Conservation (phyloP, 2,113 vertebrate species). For the Ptychochromis oligacanthus region DNA sequence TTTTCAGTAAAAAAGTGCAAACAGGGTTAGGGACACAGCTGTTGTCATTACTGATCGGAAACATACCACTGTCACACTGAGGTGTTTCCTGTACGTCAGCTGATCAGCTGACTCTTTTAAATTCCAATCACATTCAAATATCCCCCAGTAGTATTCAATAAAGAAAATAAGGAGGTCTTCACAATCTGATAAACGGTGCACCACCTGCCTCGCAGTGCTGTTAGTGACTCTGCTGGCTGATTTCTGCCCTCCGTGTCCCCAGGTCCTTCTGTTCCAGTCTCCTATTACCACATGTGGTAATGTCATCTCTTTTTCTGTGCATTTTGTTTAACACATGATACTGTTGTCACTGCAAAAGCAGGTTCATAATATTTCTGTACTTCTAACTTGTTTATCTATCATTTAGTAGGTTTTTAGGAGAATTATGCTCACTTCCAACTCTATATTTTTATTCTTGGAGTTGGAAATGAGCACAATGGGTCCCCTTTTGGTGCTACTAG, state of each 20-base stretch:
- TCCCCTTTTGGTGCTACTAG: background rate
- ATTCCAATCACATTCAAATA: conserved; percentile 6
- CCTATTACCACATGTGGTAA: conserved; percentile 21
- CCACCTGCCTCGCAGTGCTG: conserved; percentile 6
- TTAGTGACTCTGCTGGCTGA: background rate
- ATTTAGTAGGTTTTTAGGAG: background rate
- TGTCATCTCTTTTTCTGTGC: conserved; percentile 6
- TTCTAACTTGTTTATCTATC: background rate
- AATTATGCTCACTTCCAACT: background rate
- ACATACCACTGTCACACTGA: background rate
- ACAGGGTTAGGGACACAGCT: background rate
- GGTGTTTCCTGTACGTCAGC: background rate
- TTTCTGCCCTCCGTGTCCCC: conserved; percentile 16
- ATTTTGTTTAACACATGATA: conserved; percentile 23
- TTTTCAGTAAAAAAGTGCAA: background rate
- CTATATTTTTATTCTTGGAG: background rate
- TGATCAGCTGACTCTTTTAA: background rate
- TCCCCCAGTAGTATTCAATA: background rate
- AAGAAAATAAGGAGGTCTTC: background rate
- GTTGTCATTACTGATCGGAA: background rate
- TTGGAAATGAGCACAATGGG: background rate
- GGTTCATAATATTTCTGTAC: background rate
- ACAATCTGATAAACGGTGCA: conserved; percentile 2
- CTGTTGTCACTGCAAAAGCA: background rate
- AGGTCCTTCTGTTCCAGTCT: conserved; percentile 33